Conservation (phyloP, 1,140 invertebrate species). For the Drosophila pseudoananassae region DNA sequence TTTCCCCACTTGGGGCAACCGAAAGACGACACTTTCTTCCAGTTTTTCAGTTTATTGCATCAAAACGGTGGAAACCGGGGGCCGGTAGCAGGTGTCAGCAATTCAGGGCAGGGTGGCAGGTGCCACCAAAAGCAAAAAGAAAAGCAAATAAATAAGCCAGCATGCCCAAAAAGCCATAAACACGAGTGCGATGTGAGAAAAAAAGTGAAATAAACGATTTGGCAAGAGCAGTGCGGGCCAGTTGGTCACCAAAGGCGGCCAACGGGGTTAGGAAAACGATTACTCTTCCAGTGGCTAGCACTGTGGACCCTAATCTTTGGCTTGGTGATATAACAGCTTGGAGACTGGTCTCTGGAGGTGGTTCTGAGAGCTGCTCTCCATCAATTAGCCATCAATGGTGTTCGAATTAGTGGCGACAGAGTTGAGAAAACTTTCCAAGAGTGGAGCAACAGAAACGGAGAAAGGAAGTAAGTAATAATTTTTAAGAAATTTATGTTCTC, state of each 20-base stretch:
- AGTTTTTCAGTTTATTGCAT: constrained; percentile 77
- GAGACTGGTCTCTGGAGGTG: too few relatives aligned
- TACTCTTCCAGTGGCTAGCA: constrained; percentile 17
- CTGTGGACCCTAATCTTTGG: constrained; percentile 4
- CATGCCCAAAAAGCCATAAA: constrained; percentile 9
- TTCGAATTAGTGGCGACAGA: background rate
- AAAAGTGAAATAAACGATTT: constrained; percentile 47
- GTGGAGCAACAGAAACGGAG: constrained; percentile 29
- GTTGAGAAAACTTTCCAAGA: constrained; percentile 11
- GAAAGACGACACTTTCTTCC: constrained; percentile 71
- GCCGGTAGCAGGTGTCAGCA: constrained; percentile 66
- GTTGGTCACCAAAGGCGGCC: constrained; percentile 41
- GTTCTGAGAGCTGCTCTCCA: background rate
- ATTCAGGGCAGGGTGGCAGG: constrained; percentile 46
- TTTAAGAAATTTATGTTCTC: constrained; percentile 22
- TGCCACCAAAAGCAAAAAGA: constrained; percentile 28
- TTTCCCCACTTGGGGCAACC: constrained; percentile 29
- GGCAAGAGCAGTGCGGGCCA: constrained; percentile 37
- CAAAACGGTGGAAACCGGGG: constrained; percentile 56
- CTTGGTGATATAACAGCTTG: constrained; percentile 7
- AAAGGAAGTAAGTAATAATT: constrained; percentile 39
- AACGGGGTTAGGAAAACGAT: constrained; percentile 34
- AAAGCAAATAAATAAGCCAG: constrained; percentile 20
- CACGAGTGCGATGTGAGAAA: background rate
- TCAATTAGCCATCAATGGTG: background rate